A percentile compares a stretch with the other conserved stretches of the same genome.
Evolutionary conservation across 2,797 vertebrate species (phyloP).

Genomic region (Gambusia yucatana): DNA sequence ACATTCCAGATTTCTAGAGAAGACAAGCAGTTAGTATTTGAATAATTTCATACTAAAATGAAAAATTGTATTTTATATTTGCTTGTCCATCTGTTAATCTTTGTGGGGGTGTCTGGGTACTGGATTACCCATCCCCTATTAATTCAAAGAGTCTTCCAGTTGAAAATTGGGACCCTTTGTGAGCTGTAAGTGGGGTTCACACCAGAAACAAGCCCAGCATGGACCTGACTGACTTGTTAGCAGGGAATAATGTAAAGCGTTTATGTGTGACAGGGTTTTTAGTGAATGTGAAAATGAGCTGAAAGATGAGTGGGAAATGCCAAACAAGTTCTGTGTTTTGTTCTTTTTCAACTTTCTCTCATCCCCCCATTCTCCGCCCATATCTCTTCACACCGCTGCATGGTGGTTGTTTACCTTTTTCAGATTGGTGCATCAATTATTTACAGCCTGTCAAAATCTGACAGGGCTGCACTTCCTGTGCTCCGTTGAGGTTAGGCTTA

Average conservation of each 20-base stretch:
- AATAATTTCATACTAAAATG: neutral
- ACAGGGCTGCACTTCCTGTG: constrained; percentile 15
- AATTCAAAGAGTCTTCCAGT: neutral
- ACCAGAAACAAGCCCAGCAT: neutral
- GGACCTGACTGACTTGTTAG: constrained; percentile 6
- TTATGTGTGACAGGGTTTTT: constrained; percentile 15
- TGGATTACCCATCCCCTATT: neutral
- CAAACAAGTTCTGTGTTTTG: constrained; percentile 1
- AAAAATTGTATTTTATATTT: neutral
- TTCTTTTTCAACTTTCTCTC: neutral
- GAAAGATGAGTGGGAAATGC: constrained; percentile 27
- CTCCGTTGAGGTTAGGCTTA: neutral
- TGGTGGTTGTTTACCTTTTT: neutral
- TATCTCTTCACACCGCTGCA: neutral
- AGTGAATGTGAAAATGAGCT: constrained; percentile 46
- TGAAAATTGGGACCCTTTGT: neutral
- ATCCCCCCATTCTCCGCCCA: neutral
- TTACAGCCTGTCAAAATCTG: constrained; percentile 34
- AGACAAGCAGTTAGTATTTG: constrained; percentile 2
- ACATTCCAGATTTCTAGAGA: constrained; percentile 1
- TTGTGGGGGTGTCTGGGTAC: neutral
- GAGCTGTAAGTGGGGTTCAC: neutral
- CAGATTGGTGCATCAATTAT: neutral
- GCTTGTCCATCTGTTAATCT: neutral
- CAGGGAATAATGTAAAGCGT: neutral